Percentiles rank a stretch among this genome's conserved stretches.
These are phyloP conservation scores for Alosa alosa DNA, from an alignment of 2,113 vertebrate genomes.

Conservation along the genomic window DNA sequence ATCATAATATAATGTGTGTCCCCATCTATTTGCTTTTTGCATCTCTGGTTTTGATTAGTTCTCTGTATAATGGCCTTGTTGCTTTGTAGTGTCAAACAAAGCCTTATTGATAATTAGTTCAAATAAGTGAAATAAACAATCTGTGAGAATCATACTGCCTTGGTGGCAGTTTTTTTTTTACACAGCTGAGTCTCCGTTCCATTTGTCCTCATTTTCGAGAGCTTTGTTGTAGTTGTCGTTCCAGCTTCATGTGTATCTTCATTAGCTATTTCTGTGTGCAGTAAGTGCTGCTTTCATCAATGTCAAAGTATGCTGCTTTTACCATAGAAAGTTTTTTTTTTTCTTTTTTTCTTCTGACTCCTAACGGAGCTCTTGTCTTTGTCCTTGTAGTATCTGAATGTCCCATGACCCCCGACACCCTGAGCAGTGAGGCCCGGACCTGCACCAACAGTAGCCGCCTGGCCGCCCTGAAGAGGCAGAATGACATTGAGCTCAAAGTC, in stretches of 20 bases:
- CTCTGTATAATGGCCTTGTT: background rate
- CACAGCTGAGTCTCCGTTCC: background rate
- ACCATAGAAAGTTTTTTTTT: background rate
- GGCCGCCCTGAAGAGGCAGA: constrained; percentile 84
- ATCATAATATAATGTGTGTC: background rate
- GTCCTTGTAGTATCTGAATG: constrained; percentile 68
- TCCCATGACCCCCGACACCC: constrained; percentile 84
- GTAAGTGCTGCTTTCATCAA: background rate
- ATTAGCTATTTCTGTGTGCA: background rate
- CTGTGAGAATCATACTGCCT: background rate
- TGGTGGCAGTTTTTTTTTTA: too few relatives aligned
- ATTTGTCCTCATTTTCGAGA: background rate
- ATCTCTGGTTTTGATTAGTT: background rate
- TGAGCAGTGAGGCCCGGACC: constrained; percentile 77
- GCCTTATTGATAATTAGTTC: background rate
- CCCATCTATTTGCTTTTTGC: background rate
- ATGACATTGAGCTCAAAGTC: constrained; percentile 89
- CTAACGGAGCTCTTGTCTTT: background rate
- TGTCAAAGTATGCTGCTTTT: background rate
- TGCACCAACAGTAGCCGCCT: constrained; percentile 77
- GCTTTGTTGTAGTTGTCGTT: background rate
- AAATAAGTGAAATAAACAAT: background rate
- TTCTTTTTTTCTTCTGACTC: background rate
- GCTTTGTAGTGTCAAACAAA: background rate
- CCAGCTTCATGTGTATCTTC: background rate